A percentile compares a stretch with the other conserved stretches of the same genome.
phyloP scores from a whole-genome alignment of 2,113 vertebrate genomes.

The Condylura cristata region DNA sequence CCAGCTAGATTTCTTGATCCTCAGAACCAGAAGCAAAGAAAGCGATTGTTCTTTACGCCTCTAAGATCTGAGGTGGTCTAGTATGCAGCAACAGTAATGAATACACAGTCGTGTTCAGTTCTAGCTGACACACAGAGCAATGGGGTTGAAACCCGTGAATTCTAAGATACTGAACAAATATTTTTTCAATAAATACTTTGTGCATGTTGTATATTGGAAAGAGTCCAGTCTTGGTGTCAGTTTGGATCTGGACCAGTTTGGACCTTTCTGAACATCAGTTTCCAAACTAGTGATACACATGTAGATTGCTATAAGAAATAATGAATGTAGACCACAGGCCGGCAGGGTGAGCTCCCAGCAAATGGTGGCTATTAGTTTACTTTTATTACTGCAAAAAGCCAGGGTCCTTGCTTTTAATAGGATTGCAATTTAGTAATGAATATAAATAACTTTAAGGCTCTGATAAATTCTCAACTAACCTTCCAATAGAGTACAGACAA shows the following conservation, averaged over 20 bases:
- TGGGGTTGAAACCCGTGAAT: not conserved
- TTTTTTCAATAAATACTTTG: slow-evolving; percentile 4
- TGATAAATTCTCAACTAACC: not conserved
- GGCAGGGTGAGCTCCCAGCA: not conserved
- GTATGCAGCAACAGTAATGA: not conserved
- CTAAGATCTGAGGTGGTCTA: not conserved
- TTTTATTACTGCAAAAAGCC: not conserved
- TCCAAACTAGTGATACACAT: not conserved
- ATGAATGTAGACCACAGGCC: not conserved
- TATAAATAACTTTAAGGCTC: not conserved
- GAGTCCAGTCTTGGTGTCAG: not conserved
- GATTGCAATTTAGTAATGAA: not conserved
- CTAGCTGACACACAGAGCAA: not conserved
- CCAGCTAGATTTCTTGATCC: not conserved
- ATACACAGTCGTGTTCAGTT: not conserved
- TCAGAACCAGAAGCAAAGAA: not conserved
- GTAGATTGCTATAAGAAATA: not conserved
- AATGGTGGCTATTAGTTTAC: not conserved
- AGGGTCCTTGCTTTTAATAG: not conserved
- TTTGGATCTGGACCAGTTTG: not conserved
- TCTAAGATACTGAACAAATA: not conserved
- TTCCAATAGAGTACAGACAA: not conserved
- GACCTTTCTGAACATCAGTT: not conserved
- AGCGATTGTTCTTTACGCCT: not conserved
- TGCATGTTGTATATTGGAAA: not conserved